phyloP scores from a whole-genome alignment of 2,113 vertebrate genomes.

The Hoplias malabaricus region DNA sequence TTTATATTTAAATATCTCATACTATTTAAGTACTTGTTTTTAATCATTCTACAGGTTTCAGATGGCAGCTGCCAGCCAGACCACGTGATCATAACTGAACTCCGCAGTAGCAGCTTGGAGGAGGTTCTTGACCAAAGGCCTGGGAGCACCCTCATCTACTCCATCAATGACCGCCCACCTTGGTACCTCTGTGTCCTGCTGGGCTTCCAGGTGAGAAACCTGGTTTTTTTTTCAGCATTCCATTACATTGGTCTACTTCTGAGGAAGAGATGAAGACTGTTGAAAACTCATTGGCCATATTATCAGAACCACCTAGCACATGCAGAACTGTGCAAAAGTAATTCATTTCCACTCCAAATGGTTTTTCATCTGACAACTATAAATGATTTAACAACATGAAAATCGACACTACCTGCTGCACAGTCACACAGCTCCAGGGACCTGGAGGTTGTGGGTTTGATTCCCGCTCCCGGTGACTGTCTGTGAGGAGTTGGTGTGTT shows the following conservation, averaged over 20 bases:
- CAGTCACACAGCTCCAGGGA: too few species aligned
- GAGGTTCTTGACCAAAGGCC: slow-evolving; percentile 23
- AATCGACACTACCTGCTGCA: too few species aligned
- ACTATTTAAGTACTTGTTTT: neutral
- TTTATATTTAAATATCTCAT: neutral
- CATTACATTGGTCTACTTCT: neutral
- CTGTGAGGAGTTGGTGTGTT: too few species aligned
- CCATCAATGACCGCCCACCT: slow-evolving; percentile 72
- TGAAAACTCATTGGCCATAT: too few species aligned
- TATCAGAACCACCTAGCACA: too few species aligned
- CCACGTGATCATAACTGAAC: slow-evolving; percentile 37
- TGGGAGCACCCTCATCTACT: slow-evolving; percentile 65
- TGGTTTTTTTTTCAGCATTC: neutral
- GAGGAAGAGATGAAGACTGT: neutral
- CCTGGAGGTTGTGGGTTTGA: too few species aligned
- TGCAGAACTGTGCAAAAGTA: too few species aligned
- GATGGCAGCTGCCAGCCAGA: slow-evolving; percentile 53
- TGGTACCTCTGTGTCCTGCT: slow-evolving; percentile 80
- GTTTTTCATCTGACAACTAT: too few species aligned
- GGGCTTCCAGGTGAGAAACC: slow-evolving; percentile 70
- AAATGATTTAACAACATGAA: too few species aligned
- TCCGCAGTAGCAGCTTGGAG: slow-evolving; percentile 38
- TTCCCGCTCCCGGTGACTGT: too few species aligned
- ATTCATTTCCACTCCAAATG: too few species aligned
- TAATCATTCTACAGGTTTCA: slow-evolving; percentile 51